Base-by-base conservation (phyloP, 2,797 vertebrate genomes). In the Fratercula arctica region DNA sequence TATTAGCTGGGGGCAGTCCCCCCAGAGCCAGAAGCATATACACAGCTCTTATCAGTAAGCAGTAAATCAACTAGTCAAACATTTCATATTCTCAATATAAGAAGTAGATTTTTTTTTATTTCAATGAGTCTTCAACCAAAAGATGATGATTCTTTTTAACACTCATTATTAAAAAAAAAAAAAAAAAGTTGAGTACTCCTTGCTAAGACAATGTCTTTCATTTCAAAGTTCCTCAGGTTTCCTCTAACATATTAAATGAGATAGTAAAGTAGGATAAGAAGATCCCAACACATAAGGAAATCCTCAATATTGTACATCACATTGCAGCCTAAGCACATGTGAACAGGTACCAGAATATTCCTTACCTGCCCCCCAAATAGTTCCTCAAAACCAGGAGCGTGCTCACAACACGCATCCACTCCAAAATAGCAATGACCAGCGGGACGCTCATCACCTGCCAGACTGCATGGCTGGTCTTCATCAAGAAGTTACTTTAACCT, bases 81-180 rank as follows among this genome's bases (percentile, higher is more conserved):
- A 18, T 31, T 16, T 45, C 12, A 11, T 31, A 45, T 78, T 68
- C 29, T 35, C 39, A 31, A 3, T 54, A 43, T 16, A 21, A 61
- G 15, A 64, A 76, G 14, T 13, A 66, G 54, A 57, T 21, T n/a
- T 45, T 48, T 48, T 6, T n/a, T n/a, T 15, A 50, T 70, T 74
- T 81, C 33, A 66, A 5, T 11, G 3, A 78, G 16, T 70, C 46
- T 73, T 66, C 46, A 69, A 24, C 13, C 14, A 61, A 81, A 63
- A 13, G 20, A 72, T 0, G 0, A 56, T 25, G 1, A 45, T 48
- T 66, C 20, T 70, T n/a, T 48, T 57, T 51, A 20, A 60, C 13
- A 21, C 19, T 50, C 3, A 2, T 48, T 31, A 59, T 50, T 39
- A 9, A 56, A 67, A 39, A n/a, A 28, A 23, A 25, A 23, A 25